Evolutionary conservation across 2,888 invertebrate species (phyloP).

Genomic region (Parascotia fuliginaria): DNA sequence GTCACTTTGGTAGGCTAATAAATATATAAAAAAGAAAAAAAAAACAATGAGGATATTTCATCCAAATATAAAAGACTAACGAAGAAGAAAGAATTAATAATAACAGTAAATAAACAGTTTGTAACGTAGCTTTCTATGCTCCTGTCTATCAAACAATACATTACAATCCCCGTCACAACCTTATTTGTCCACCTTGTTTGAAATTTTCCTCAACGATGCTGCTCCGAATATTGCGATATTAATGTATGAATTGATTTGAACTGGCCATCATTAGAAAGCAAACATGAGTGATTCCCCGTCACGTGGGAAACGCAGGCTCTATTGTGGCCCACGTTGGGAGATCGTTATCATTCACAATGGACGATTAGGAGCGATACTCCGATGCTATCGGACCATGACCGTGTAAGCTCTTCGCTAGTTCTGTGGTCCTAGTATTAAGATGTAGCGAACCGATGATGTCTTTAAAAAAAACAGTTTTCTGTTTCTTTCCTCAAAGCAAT

Average conservation of each 20-base stretch:
- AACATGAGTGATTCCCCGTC: slow-evolving; percentile 38
- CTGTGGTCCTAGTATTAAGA: slow-evolving; percentile 30
- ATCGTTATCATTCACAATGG: slow-evolving; percentile 72
- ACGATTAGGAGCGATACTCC: slow-evolving; percentile 68
- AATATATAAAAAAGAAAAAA: too few species aligned
- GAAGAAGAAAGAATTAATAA: too few species aligned
- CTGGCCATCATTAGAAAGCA: slow-evolving; percentile 52
- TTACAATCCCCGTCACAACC: too few species aligned
- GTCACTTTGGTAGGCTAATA: too few species aligned
- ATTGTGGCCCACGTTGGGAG: slow-evolving; percentile 53
- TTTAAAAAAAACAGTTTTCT: too few species aligned
- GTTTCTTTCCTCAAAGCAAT: too few species aligned
- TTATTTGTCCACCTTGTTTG: not conserved
- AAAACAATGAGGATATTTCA: too few species aligned
- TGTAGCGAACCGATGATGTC: not conserved
- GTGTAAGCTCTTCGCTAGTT: slow-evolving; percentile 57
- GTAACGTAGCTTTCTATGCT: too few species aligned
- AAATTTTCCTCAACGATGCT: not conserved
- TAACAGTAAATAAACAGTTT: too few species aligned
- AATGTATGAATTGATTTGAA: slow-evolving; percentile 6
- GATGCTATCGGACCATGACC: slow-evolving; percentile 63
- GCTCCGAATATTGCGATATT: slow-evolving; percentile 1
- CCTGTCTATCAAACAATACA: too few species aligned
- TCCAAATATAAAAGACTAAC: too few species aligned
- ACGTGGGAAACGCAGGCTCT: slow-evolving; percentile 49